Conservation (phyloP, 2,888 invertebrate genomes). For the Chymomyza amoena region DNA sequence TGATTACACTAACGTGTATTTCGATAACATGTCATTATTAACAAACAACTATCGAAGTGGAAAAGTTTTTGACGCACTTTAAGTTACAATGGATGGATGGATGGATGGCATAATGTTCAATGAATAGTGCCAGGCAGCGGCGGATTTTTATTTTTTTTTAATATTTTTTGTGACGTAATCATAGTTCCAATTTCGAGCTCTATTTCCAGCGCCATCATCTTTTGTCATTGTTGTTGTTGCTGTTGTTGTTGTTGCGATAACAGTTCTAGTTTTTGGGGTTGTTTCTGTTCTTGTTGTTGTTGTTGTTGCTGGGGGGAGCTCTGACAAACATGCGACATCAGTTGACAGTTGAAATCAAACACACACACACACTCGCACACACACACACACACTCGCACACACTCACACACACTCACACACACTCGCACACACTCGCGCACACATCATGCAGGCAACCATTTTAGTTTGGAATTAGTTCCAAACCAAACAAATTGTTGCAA, state of each 20-base stretch:
- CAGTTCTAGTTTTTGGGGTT: constrained; percentile 1
- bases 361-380: constrained; percentile 16
- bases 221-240: neutral
- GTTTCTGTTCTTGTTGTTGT: constrained; percentile 1
- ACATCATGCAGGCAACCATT: neutral
- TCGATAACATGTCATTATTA: neutral
- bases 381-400: constrained; percentile 46
- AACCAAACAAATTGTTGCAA: no score
- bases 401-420: constrained; percentile 31
- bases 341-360: constrained; percentile 66
- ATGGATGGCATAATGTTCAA: constrained; percentile 49
- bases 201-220: neutral
- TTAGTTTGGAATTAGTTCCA: no score
- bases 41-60: constrained; percentile 11
- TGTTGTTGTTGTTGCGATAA: neutral
- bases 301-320: constrained; percentile 37
- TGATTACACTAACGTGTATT: neutral
- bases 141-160: neutral
- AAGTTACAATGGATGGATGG: constrained; percentile 69
- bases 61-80: constrained; percentile 59
- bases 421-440: neutral
- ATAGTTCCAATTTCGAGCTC: neutral
- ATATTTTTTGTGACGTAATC: neutral
- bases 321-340: constrained; percentile 62
- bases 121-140: neutral